Percentiles rank a stretch among this genome's conserved stretches.
These are phyloP conservation scores for Syngnathus rostellatus DNA, from an alignment of 2,797 vertebrate genomes.

Conservation along the genomic window DNA sequence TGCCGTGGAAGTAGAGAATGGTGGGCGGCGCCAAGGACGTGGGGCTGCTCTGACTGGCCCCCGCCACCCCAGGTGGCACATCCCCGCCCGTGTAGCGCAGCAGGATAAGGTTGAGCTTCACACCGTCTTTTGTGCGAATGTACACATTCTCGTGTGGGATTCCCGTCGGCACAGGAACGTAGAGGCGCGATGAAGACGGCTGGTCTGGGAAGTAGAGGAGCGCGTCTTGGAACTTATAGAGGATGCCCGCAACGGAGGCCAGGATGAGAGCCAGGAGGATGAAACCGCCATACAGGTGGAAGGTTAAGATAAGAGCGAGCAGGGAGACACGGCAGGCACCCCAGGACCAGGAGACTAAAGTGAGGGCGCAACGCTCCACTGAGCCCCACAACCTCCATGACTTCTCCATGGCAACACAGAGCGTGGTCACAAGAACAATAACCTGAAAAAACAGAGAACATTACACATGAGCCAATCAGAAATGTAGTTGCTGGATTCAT, in stretches of 20 bases:
- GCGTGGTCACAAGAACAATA: slow-evolving; percentile 60
- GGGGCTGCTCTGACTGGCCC: slow-evolving; percentile 60
- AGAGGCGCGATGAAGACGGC: slow-evolving; percentile 93
- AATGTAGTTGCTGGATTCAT: too few relatives aligned
- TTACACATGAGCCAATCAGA: background rate
- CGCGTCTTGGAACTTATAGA: slow-evolving; percentile 97
- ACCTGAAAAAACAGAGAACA: slow-evolving; percentile 53
- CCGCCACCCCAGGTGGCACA: slow-evolving; percentile 30
- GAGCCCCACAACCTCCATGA: slow-evolving; percentile 89
- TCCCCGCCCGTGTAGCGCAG: slow-evolving; percentile 90
- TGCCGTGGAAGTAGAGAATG: slow-evolving; percentile 96
- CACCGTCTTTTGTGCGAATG: slow-evolving; percentile 92
- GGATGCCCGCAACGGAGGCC: slow-evolving; percentile 86
- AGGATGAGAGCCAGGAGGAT: slow-evolving; percentile 86
- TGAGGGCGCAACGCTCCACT: slow-evolving; percentile 80
- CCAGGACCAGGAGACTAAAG: slow-evolving; percentile 91
- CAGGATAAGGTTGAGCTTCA: slow-evolving; percentile 91
- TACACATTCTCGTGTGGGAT: slow-evolving; percentile 94
- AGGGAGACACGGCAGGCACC: slow-evolving; percentile 91
- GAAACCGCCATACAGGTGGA: slow-evolving; percentile 90
- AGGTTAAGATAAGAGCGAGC: slow-evolving; percentile 93
- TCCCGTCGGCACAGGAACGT: slow-evolving; percentile 93
- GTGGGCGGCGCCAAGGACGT: slow-evolving; percentile 78
- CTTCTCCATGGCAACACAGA: slow-evolving; percentile 82
- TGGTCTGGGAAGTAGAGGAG: slow-evolving; percentile 98